phyloP scores from a whole-genome alignment of 1,140 invertebrate species.

The Drosophila miranda region DNA sequence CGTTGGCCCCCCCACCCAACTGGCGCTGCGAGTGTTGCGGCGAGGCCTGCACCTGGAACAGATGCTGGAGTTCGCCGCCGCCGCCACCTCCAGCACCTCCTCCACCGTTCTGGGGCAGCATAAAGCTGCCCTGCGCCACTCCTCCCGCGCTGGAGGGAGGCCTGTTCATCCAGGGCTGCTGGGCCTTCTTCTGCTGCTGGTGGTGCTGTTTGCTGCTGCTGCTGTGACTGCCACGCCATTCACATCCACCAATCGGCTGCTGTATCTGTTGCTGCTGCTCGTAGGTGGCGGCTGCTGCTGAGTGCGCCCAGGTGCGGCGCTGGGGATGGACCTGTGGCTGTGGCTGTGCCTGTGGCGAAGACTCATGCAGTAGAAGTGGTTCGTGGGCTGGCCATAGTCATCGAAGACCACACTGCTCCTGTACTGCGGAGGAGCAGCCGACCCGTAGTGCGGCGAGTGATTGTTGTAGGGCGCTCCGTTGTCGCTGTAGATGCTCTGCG shows the following conservation, averaged over 20 bases:
- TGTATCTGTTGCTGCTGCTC: conserved; percentile 75
- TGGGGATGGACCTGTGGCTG: conserved; percentile 84
- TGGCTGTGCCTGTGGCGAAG: conserved; percentile 75
- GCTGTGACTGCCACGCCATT: conserved; percentile 78
- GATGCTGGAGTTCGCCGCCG: conserved; percentile 73
- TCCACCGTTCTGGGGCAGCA: conserved; percentile 77
- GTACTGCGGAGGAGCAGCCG: conserved; percentile 50
- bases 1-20: conserved; percentile 37
- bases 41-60: conserved; percentile 81
- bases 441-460: conserved; percentile 58
- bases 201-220: conserved; percentile 55
- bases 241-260: conserved; percentile 69
- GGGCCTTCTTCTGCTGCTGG: conserved; percentile 38
- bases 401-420: conserved; percentile 71
- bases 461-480: conserved; percentile 74
- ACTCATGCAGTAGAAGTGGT: conserved; percentile 90
- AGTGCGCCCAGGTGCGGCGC: conserved; percentile 89
- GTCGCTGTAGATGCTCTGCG: conserved; percentile 75
- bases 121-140: conserved; percentile 64
- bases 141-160: conserved; percentile 57
- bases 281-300: conserved; percentile 84
- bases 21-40: conserved; percentile 66
- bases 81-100: conserved; percentile 59
- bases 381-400: conserved; percentile 72
- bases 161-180: conserved; percentile 61